A percentile compares a stretch with the other conserved stretches of the same genome.
These are phyloP conservation scores for Psittacus erithacus DNA, from an alignment of 2,113 vertebrate genomes.

Conservation along the genomic window DNA sequence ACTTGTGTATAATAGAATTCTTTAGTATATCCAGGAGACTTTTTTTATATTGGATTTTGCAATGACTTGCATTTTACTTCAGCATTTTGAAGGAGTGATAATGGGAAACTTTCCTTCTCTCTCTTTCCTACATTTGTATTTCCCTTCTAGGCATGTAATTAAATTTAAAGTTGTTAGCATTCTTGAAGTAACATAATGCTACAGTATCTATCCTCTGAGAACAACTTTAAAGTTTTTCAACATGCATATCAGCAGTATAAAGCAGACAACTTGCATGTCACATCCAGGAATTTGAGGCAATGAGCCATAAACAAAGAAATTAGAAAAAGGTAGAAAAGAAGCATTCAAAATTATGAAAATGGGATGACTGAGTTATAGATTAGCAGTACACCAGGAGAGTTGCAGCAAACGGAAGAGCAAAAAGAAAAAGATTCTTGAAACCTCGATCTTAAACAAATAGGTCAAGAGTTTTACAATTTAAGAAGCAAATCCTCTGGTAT, in stretches of 20 bases:
- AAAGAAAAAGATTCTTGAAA: not conserved
- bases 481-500: not conserved
- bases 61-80: slow-evolving; percentile 39
- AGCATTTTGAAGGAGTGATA: slow-evolving; percentile 31
- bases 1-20: slow-evolving; percentile 33
- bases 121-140: not conserved
- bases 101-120: slow-evolving; percentile 23
- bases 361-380: not conserved
- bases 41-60: slow-evolving; percentile 37
- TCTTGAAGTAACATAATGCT: slow-evolving; percentile 59
- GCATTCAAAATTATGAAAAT: slow-evolving; percentile 21
- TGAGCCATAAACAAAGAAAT: not conserved
- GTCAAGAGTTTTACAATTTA: not conserved
- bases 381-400: not conserved
- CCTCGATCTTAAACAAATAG: not conserved
- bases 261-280: not conserved
- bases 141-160: slow-evolving; percentile 51
- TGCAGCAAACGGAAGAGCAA: not conserved
- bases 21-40: slow-evolving; percentile 45
- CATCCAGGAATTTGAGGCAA: slow-evolving; percentile 35
- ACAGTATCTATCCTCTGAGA: slow-evolving; percentile 38
- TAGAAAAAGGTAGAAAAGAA: not conserved
- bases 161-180: slow-evolving; percentile 62
- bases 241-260: not conserved
- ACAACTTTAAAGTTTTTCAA: slow-evolving; percentile 48